These are phyloP conservation scores for Orthonyx spaldingii DNA, from an alignment of 2,113 vertebrate species.

Conservation along the genomic window DNA sequence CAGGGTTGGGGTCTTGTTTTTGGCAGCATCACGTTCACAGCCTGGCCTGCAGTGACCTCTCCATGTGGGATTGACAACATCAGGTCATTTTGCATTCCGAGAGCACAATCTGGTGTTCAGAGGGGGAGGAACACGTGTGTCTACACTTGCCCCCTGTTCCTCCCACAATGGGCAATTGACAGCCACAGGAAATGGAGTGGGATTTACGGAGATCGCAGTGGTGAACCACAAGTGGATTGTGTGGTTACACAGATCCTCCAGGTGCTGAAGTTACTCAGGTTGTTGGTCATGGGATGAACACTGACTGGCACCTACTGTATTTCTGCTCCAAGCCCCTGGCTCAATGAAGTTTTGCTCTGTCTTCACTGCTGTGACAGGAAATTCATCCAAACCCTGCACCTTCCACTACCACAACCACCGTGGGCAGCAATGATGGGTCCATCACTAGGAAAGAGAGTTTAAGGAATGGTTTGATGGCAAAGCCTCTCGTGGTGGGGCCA, in stretches of 20 bases:
- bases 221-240: background rate
- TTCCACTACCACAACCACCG: rapidly evolving
- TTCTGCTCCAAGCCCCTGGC: background rate
- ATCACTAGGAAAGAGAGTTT: background rate
- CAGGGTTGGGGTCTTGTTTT: background rate
- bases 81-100: background rate
- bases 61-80: background rate
- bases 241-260: background rate
- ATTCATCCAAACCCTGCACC: background rate
- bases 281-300: background rate
- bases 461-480: background rate
- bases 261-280: background rate
- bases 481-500: rapidly evolving
- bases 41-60: rapidly evolving
- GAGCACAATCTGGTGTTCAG: background rate
- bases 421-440: background rate
- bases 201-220: background rate
- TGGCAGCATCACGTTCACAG: rapidly evolving
- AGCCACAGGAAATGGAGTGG: background rate
- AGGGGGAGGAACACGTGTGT: background rate
- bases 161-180: background rate
- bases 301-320: background rate
- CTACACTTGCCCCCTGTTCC: background rate
- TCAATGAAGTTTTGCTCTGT: background rate
- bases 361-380: background rate